A percentile compares a stretch with the other conserved stretches of the same genome.
These are phyloP conservation scores for Cheilosia vulpina DNA, from an alignment of 2,888 invertebrate genomes.

Conservation along the genomic window DNA sequence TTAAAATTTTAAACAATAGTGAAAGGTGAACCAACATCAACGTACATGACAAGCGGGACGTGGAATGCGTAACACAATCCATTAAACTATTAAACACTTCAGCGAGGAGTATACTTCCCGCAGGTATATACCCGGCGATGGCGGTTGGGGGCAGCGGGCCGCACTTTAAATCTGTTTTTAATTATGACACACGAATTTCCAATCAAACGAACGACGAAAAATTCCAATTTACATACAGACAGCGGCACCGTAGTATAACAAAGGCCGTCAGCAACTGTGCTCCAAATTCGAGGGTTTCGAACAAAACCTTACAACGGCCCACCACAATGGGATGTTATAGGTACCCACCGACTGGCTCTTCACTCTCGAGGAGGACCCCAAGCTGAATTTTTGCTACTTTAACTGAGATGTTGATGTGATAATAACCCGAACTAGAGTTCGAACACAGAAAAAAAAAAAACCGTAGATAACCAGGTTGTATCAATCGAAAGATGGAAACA, in stretches of 20 bases:
- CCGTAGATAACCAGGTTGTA: slow-evolving; percentile 38
- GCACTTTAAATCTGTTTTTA: slow-evolving; percentile 55
- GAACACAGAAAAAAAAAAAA: slow-evolving; percentile 26
- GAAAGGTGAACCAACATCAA: slow-evolving; percentile 61
- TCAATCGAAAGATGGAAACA: slow-evolving; percentile 43
- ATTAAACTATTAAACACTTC: slow-evolving; percentile 63
- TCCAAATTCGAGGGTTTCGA: slow-evolving; percentile 61
- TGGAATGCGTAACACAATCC: slow-evolving; percentile 39
- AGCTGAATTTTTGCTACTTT: slow-evolving; percentile 70
- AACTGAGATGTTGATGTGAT: slow-evolving; percentile 73
- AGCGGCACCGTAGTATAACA: slow-evolving; percentile 8
- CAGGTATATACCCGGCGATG: neutral
- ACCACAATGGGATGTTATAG: slow-evolving; percentile 19
- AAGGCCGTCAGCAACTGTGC: slow-evolving; percentile 30
- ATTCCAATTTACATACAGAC: slow-evolving; percentile 59
- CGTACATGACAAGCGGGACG: slow-evolving; percentile 6
- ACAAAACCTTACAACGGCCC: slow-evolving; percentile 36
- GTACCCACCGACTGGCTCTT: slow-evolving; percentile 7
- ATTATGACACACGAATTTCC: slow-evolving; percentile 72
- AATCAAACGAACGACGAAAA: slow-evolving; percentile 40
- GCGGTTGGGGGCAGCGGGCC: neutral
- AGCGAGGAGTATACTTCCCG: slow-evolving; percentile 40
- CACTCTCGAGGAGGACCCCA: slow-evolving; percentile 60
- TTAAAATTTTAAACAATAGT: slow-evolving; percentile 62
- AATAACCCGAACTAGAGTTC: slow-evolving; percentile 59